Evolutionary conservation across 2,797 vertebrate genomes (phyloP), one percentile per base, ranked within the genome.

Genomic region (Yasuhikotakia modesta): DNA sequence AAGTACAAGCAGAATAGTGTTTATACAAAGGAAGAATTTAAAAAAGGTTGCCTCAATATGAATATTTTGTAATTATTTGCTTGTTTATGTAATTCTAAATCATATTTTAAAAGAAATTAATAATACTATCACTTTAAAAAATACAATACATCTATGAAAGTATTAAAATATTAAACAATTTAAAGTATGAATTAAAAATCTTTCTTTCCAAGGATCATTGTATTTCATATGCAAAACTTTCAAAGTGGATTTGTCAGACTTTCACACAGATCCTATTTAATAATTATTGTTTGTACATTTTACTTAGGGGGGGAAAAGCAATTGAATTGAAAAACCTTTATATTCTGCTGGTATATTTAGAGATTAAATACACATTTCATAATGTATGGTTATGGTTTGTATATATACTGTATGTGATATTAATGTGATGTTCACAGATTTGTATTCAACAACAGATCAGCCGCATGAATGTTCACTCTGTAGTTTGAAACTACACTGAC

Each of bases 401-500:
- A 16, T 22, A 22, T 24, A 19, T 64, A 16, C 35, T 64, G 39
- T 1, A 39, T 1, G 0, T 24, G 12, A 22, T 39, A 52, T n/a
- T 52, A 35, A 52, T 52, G n/a, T 58, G 24, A 24, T 66, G 27
- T 17, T 13, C 5, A 74, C 32, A 22, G 19, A 50, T 55, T 66
- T 48, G 50, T 16, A 70, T 46, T 55, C 19, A 50, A 55, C 58
- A 74, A 30, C 39, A 35, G 46, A 69, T 65, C 55, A 69, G 39
- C 35, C 27, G n/a, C 39, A 22, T 19, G 11, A 66, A n/a, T 35
- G n/a, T 55, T 53, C 17, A 60, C 19, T 70, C 32, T 1, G 12
- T 63, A 46, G 73, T 65, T 55, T 70, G 30, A 70, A 75, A 71
- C 46, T 21, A 10, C 71, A 53, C 2, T 70, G 72, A 75, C 71